A percentile compares a stretch with the other conserved stretches of the same genome.
These are phyloP conservation scores for Anastrepha ludens DNA, from an alignment of 1,140 invertebrate genomes.

Conservation along the genomic window DNA sequence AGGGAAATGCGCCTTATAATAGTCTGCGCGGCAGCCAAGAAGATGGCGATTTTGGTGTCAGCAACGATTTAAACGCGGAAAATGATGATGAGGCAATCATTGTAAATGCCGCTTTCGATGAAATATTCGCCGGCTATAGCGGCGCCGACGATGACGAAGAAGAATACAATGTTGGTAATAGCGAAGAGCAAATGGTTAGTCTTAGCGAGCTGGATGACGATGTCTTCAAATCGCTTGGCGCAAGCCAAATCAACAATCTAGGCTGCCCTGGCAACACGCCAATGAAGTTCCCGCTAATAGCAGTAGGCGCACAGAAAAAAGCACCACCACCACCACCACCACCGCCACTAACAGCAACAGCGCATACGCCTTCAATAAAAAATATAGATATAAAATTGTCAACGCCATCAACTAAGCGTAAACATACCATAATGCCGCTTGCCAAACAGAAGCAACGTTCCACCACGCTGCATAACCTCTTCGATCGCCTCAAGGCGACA, in stretches of 20 bases:
- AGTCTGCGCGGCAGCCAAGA: conserved; percentile 37
- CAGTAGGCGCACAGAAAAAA: conserved; percentile 59
- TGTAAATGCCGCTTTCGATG: conserved; percentile 71
- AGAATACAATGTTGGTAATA: conserved; percentile 54
- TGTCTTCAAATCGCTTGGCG: conserved; percentile 58
- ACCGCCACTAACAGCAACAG: background rate
- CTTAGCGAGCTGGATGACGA: conserved; percentile 69
- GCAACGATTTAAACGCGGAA: conserved; percentile 51
- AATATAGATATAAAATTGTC: background rate
- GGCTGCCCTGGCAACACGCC: conserved; percentile 62
- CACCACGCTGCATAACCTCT: conserved; percentile 67
- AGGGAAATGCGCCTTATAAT: background rate
- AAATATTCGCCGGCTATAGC: conserved; percentile 68
- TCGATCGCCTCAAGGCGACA: conserved; percentile 63
- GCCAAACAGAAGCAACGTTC: conserved; percentile 61
- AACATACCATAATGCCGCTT: conserved; percentile 18
- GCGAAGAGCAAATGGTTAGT: conserved; percentile 68
- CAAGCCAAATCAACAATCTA: conserved; percentile 59
- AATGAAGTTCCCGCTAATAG: conserved; percentile 60
- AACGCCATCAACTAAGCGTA: background rate
- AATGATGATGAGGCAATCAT: conserved; percentile 67
- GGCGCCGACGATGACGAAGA: conserved; percentile 63
- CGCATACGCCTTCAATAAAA: background rate
- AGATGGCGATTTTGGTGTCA: background rate
- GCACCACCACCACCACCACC: conserved; percentile 62